Conservation (phyloP, 1,140 invertebrate genomes). For the Aculops lycopersici region DNA sequence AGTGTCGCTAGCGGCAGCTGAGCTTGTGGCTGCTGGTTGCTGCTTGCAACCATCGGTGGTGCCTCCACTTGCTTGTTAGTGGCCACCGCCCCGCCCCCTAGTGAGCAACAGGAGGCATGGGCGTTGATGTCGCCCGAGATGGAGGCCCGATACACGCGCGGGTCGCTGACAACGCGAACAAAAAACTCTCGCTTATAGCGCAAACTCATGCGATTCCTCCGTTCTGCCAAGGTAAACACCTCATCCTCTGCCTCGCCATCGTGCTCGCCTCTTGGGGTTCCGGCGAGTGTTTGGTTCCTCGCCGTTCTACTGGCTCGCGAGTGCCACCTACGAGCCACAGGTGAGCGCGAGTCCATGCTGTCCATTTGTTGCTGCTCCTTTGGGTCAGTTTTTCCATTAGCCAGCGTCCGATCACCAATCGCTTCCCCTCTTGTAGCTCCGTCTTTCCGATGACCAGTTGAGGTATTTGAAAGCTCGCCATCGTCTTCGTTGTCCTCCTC, state of each 20-base stretch:
- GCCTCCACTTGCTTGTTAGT: too few species aligned
- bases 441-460: too few species aligned
- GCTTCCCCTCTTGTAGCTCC: too few species aligned
- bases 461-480: conserved; percentile 4
- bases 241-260: conserved; percentile 15
- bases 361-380: neutral
- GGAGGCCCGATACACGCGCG: conserved; percentile 40
- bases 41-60: too few species aligned
- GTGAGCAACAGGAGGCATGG: too few species aligned
- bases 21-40: too few species aligned
- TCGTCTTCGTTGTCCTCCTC: conserved; percentile 13
- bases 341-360: too few species aligned
- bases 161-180: conserved; percentile 73
- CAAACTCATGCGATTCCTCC: conserved; percentile 27
- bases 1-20: too few species aligned
- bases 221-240: conserved; percentile 18
- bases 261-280: conserved; percentile 6
- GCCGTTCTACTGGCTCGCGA: conserved; percentile 11
- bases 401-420: too few species aligned
- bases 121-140: neutral
- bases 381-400: neutral
- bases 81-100: too few species aligned
- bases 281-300: conserved; percentile 1
- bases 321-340: too few species aligned
- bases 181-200: conserved; percentile 72